Conservation (phyloP, 1,140 invertebrate species). For the Drosophila virilis region DNA sequence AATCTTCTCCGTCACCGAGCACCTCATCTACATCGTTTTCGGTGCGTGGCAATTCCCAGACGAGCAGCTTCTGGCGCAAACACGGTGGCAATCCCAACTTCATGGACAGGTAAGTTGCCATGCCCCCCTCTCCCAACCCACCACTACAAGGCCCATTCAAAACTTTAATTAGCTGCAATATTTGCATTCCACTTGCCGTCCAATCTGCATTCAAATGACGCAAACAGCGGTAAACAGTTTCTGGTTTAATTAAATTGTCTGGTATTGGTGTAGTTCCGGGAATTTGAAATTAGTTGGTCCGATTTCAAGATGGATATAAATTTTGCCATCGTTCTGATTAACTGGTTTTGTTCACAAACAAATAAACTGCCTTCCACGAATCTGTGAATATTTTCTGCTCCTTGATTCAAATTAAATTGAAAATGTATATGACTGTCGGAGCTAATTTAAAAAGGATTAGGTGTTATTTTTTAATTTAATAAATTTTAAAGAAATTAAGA, state of each 20-base stretch:
- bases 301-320: not conserved
- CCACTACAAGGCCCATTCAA: slow-evolving; percentile 1
- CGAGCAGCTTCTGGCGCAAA: slow-evolving; percentile 72
- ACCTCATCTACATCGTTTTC: slow-evolving; percentile 36
- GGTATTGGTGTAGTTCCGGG: not conserved
- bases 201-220: slow-evolving; percentile 29
- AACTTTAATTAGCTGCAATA: slow-evolving; percentile 48
- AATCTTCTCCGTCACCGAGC: slow-evolving; percentile 60
- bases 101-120: slow-evolving; percentile 76
- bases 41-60: slow-evolving; percentile 35
- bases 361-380: too few relatives aligned
- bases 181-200: slow-evolving; percentile 16
- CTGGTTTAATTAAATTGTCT: slow-evolving; percentile 35
- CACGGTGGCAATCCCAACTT: slow-evolving; percentile 77
- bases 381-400: too few relatives aligned
- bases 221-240: slow-evolving; percentile 15
- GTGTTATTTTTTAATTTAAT: too few relatives aligned
- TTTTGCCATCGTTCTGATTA: not conserved
- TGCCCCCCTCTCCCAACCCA: too few relatives aligned
- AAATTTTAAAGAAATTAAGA: too few relatives aligned
- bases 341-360: too few relatives aligned
- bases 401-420: too few relatives aligned
- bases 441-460: too few relatives aligned
- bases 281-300: not conserved
- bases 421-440: too few relatives aligned